These are phyloP conservation scores for Neofelis nebulosa DNA, from an alignment of 2,113 vertebrate genomes.

Conservation along the genomic window DNA sequence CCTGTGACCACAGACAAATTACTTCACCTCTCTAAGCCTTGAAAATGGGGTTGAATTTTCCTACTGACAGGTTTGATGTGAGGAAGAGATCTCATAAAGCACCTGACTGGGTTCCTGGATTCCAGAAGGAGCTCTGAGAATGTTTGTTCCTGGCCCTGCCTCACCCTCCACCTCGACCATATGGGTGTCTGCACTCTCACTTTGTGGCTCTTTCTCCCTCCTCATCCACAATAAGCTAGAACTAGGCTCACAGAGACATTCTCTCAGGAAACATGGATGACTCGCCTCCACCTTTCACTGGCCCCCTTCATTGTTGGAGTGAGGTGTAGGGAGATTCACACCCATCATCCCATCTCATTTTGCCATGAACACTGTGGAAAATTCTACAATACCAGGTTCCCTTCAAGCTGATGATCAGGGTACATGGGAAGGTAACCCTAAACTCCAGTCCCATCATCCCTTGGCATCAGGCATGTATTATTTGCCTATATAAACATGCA, in stretches of 20 bases:
- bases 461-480: neutral
- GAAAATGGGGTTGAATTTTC: neutral
- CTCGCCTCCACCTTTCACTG: neutral
- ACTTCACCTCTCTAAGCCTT: neutral
- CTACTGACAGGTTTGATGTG: neutral
- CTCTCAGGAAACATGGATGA: neutral
- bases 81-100: neutral
- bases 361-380: neutral
- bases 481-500: neutral
- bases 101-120: neutral
- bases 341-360: neutral
- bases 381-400: neutral
- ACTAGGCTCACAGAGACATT: neutral
- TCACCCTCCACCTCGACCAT: accelerated
- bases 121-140: neutral
- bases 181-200: neutral
- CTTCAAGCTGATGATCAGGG: neutral
- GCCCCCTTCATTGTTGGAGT: neutral
- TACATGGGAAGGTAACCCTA: neutral
- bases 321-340: neutral
- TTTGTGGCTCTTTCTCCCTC: neutral
- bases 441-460: neutral
- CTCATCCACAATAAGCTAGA: neutral
- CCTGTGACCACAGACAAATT: neutral
- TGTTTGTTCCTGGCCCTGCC: neutral